phyloP scores from a whole-genome alignment of 2,888 invertebrate genomes.

The Cheilosia pagana region DNA sequence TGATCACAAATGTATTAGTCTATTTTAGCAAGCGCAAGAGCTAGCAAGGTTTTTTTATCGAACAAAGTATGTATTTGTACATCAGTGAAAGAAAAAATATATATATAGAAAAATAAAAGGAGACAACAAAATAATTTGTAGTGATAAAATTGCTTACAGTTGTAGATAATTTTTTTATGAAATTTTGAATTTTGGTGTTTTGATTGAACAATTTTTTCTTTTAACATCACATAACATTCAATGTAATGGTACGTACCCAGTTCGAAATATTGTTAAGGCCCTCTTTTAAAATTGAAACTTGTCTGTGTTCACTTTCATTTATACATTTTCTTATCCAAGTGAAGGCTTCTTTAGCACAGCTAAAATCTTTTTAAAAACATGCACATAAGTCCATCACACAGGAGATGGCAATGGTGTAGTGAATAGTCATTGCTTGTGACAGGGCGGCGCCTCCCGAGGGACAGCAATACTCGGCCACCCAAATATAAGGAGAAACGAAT shows the following conservation, averaged over 20 bases:
- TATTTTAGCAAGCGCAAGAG: constrained; percentile 22
- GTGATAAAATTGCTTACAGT: constrained; percentile 43
- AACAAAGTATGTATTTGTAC: constrained; percentile 71
- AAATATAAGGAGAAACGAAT: too few species aligned
- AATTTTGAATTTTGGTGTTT: constrained; percentile 68
- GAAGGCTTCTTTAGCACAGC: constrained; percentile 16
- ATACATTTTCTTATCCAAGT: constrained; percentile 30
- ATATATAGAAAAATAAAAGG: constrained; percentile 12
- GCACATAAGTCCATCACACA: constrained; percentile 36
- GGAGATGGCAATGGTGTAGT: too few species aligned
- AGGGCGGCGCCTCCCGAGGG: too few species aligned
- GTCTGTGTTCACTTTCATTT: background rate
- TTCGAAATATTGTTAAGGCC: constrained; percentile 47
- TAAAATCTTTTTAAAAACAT: constrained; percentile 39
- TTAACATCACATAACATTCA: constrained; percentile 68
- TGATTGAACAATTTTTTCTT: constrained; percentile 38
- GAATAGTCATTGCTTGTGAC: too few species aligned
- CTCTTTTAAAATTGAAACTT: constrained; percentile 31
- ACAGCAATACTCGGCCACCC: too few species aligned
- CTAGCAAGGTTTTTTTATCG: constrained; percentile 25
- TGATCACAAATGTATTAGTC: constrained; percentile 60
- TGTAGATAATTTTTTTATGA: constrained; percentile 32
- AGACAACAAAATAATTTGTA: constrained; percentile 41
- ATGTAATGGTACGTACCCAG: constrained; percentile 73
- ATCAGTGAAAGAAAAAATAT: constrained; percentile 46